These are phyloP conservation scores for Trigoniulus corallinus DNA, from an alignment of 1,140 invertebrate species.

Conservation along the genomic window DNA sequence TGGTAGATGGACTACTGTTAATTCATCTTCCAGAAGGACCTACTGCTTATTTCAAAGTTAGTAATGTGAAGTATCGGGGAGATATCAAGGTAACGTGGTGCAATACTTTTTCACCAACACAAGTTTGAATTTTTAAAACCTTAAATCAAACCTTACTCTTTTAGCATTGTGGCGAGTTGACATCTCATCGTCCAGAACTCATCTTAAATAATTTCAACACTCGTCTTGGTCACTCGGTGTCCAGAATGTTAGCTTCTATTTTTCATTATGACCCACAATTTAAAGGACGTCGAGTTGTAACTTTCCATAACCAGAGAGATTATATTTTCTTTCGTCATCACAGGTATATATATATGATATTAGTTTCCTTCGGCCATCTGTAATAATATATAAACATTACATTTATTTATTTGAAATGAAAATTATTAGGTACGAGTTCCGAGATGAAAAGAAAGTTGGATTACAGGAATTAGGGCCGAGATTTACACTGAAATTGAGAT, in stretches of 20 bases:
- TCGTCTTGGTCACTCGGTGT: slow-evolving; percentile 70
- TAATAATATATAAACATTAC: slow-evolving; percentile 6
- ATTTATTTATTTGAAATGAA: slow-evolving; percentile 13
- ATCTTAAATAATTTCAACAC: slow-evolving; percentile 95
- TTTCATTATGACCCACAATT: slow-evolving; percentile 96
- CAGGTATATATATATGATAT: slow-evolving; percentile 37
- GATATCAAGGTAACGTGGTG: slow-evolving; percentile 34
- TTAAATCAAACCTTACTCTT: too few relatives aligned
- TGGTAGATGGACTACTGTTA: slow-evolving; percentile 62
- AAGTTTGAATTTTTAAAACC: background rate
- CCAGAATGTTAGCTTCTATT: slow-evolving; percentile 82
- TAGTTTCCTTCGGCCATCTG: background rate
- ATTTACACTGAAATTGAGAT: slow-evolving; percentile 83
- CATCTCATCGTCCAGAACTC: slow-evolving; percentile 76
- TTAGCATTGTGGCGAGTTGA: slow-evolving; percentile 36
- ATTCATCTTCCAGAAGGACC: slow-evolving; percentile 91
- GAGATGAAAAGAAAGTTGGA: slow-evolving; percentile 58
- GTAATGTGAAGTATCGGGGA: slow-evolving; percentile 29
- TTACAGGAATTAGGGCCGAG: slow-evolving; percentile 88
- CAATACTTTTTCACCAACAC: too few relatives aligned
- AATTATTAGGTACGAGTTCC: slow-evolving; percentile 74
- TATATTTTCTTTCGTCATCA: slow-evolving; percentile 98
- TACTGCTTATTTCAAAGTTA: slow-evolving; percentile 62
- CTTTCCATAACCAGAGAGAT: slow-evolving; percentile 97
- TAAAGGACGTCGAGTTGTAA: slow-evolving; percentile 75